Conservation (phyloP, 2,797 vertebrate genomes). For the Schizothorax lantsangensis region DNA sequence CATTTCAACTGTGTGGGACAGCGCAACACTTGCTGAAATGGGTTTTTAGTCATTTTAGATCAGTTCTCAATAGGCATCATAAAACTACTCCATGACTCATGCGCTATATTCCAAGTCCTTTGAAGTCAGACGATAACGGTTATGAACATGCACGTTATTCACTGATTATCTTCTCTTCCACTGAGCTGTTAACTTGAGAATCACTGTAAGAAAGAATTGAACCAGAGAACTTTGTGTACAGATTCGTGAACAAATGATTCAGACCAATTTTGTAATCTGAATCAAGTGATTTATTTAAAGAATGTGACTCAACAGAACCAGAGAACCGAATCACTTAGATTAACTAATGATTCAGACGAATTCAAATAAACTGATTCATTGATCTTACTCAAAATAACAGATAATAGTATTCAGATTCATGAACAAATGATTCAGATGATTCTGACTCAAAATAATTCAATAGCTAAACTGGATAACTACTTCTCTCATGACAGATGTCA, state of each 20-base stretch:
- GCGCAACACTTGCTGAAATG: background rate
- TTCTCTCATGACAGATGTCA: too few relatives aligned
- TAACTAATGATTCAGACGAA: background rate
- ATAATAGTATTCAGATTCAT: background rate
- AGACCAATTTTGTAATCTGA: background rate
- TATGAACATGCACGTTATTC: background rate
- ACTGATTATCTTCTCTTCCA: background rate
- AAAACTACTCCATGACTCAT: background rate
- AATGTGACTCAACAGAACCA: background rate
- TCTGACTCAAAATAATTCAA: too few relatives aligned
- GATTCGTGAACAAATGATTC: background rate
- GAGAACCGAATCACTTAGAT: background rate
- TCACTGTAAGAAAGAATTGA: background rate
- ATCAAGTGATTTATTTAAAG: background rate
- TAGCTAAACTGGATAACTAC: too few relatives aligned
- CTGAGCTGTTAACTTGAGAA: background rate
- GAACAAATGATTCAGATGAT: background rate
- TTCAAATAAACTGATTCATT: background rate
- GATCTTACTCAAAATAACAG: background rate
- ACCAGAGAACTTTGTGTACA: background rate
- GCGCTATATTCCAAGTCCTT: background rate
- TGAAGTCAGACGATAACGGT: background rate
- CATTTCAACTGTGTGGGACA: background rate
- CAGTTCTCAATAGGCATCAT: background rate
- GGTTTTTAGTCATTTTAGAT: background rate